Evolutionary conservation across 2,888 invertebrate genomes (phyloP).

Genomic region (Phorcus lineatus): DNA sequence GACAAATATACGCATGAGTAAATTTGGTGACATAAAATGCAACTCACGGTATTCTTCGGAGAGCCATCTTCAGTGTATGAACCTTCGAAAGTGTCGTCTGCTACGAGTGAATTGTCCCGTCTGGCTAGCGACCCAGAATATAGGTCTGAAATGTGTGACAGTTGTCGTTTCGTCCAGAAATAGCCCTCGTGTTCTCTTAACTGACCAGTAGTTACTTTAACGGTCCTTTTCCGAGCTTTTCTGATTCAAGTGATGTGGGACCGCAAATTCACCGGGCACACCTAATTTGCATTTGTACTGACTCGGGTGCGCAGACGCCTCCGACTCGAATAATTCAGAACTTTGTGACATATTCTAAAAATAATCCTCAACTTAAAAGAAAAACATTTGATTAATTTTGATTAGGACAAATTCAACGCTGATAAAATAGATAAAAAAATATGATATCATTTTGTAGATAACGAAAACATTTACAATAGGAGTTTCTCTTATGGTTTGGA

Average conservation of each 20-base stretch:
- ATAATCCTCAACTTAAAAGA: no score
- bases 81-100: neutral
- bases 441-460: no score
- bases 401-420: no score
- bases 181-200: no score
- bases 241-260: neutral
- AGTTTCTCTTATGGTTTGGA: neutral
- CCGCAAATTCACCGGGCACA: neutral
- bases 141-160: neutral
- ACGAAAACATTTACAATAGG: no score
- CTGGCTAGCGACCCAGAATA: neutral
- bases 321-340: neutral
- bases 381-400: no score
- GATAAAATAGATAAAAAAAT: no score
- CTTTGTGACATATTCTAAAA: neutral
- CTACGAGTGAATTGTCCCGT: neutral
- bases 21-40: neutral
- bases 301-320: neutral
- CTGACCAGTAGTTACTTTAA: no score
- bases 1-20: no score
- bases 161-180: neutral
- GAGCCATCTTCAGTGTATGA: neutral
- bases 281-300: slow-evolving; percentile 7
- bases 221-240: neutral
- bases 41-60: neutral